Conservation (phyloP, 92 coral and sea anemone genomes). For the Galaxea fascicularis region DNA sequence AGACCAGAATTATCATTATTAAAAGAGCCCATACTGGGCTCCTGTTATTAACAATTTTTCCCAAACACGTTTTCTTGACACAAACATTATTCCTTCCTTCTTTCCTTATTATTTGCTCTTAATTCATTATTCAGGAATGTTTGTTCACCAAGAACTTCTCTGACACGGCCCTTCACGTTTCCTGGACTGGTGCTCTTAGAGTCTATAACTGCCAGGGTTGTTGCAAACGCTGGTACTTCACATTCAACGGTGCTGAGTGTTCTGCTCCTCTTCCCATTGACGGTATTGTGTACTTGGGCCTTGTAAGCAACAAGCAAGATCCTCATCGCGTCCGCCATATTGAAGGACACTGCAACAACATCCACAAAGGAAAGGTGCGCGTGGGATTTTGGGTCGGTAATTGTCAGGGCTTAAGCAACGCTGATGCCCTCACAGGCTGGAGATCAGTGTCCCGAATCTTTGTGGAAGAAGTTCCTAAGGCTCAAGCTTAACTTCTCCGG, state of each 20-base stretch:
- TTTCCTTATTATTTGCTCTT: not conserved
- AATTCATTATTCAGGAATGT: not conserved
- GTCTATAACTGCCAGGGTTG: not conserved
- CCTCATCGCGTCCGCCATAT: slow-evolving; percentile 7
- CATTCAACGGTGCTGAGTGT: not conserved
- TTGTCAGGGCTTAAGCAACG: not conserved
- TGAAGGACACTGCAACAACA: slow-evolving; percentile 8
- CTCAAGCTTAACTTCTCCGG: not conserved
- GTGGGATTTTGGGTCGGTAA: slow-evolving; percentile 6
- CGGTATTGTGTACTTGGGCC: slow-evolving; percentile 1
- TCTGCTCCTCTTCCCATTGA: slow-evolving; percentile 6
- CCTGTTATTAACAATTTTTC: too few species aligned
- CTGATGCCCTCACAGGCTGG: not conserved
- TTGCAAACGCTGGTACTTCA: slow-evolving; percentile 8
- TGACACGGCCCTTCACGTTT: not conserved
- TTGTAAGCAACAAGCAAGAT: not conserved
- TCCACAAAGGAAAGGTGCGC: not conserved
- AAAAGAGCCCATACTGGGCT: too few species aligned
- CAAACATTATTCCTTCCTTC: too few species aligned
- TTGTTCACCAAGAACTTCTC: slow-evolving; percentile 7
- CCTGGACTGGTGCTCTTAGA: slow-evolving; percentile 12
- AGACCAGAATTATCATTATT: too few species aligned
- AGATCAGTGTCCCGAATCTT: slow-evolving; percentile 20
- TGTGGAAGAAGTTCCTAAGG: slow-evolving; percentile 10
- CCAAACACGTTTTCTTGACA: too few species aligned